Conservation (phyloP, 1,140 invertebrate genomes). For the Drosophila micromelanica region DNA sequence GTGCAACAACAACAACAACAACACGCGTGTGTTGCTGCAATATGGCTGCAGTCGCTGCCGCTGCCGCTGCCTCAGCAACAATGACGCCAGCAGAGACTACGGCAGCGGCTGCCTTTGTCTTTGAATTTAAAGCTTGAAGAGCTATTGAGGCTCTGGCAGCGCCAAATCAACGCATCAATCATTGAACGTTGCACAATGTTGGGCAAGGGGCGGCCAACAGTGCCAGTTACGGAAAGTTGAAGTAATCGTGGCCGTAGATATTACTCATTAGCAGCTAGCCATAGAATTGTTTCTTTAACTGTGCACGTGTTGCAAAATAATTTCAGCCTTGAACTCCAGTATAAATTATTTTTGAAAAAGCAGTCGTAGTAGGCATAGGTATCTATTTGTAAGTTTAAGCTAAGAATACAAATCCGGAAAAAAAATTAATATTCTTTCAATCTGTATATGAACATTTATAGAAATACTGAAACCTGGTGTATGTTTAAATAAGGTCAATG, state of each 20-base stretch:
- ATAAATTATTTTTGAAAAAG: too few species aligned
- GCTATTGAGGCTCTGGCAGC: conserved; percentile 64
- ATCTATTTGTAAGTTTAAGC: too few species aligned
- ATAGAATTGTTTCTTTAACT: conserved; percentile 44
- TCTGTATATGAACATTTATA: too few species aligned
- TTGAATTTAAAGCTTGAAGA: conserved; percentile 58
- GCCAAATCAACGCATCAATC: conserved; percentile 75
- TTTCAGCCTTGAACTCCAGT: conserved; percentile 59
- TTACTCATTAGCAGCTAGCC: conserved; percentile 29
- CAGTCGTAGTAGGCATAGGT: too few species aligned
- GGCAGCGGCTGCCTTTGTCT: conserved; percentile 40
- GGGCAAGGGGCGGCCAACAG: conserved; percentile 7
- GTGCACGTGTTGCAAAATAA: conserved; percentile 33
- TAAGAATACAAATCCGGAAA: too few species aligned
- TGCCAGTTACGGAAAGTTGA: conserved; percentile 46
- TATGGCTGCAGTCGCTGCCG: conserved; percentile 18
- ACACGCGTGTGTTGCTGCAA: conserved; percentile 1
- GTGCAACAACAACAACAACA: conserved; percentile 33
- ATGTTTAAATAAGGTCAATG: conserved; percentile 67
- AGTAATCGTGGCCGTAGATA: not conserved
- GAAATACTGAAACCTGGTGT: conserved; percentile 4
- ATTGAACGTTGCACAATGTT: conserved; percentile 62
- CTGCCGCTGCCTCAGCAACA: too few species aligned
- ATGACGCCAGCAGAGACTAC: conserved; percentile 2
- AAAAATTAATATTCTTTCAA: too few species aligned